Base-by-base conservation (phyloP, 2,797 vertebrate species). In the Adrianichthys oophorus region DNA sequence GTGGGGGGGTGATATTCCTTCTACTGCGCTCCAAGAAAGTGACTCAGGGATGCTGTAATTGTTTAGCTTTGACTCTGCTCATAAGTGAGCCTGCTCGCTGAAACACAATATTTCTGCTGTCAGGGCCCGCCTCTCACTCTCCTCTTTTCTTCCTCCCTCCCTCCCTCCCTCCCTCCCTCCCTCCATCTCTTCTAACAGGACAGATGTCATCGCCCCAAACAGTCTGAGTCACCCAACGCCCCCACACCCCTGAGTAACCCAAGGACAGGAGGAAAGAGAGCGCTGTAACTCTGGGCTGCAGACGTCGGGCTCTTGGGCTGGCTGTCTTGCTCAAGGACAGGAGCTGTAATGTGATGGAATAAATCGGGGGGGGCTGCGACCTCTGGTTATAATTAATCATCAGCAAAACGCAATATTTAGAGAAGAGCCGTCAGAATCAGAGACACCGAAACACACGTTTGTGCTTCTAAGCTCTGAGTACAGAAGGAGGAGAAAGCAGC, bases 1-100 rank as follows among this genome's bases (percentile, higher is more conserved):
- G 72, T 21, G 82, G 78, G 83, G 86, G 85, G 82, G 83, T 80
- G 83, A 89, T 91, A 88, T 82, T 81, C 83, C 85, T 87, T 85
- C 80, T 83, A 81, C 81, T 58, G 46, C 45, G 68, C 79, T 89
- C 86, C 86, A 91, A 87, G 81, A 89, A 85, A 86, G 87, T 92
- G 91, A 92, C 85, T 92, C 91, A 92, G 68, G 32, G 43, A 87
- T 90, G 89, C 78, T 78, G 91, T 92, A 90, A 91, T 90, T 91
- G 91, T 92, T 92, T 92, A 92, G 90, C 89, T 91, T 91, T 91
- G 85, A 91, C 90, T 91, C 76, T 56, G 76, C 76, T 84, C 85
- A 78, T 90, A 90, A 90, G 78, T 80, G 78, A 82, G 77, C 64
- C 54, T 72, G 72, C 78, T 74, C 67, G 32, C 59, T 66, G 85